Evolutionary conservation across 2,888 invertebrate genomes (phyloP).

Genomic region (Agrypnus murinus): DNA sequence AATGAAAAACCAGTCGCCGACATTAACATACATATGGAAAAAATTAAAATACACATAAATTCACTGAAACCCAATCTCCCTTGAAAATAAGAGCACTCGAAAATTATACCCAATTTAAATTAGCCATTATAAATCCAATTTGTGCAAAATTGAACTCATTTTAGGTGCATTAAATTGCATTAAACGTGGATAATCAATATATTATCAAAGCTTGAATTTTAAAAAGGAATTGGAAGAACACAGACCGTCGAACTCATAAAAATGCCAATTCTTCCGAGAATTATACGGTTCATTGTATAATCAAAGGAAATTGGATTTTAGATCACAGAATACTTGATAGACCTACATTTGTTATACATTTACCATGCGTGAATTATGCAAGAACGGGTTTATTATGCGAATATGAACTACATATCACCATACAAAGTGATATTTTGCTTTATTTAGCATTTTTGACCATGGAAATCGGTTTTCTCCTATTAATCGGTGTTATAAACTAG

Average conservation of each 20-base stretch:
- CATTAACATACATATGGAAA: too few species aligned
- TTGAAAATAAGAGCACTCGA: too few species aligned
- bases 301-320: slow-evolving; percentile 44
- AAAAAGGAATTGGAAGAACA: slow-evolving; percentile 32
- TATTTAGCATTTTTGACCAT: too few species aligned
- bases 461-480: too few species aligned
- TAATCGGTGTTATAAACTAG: too few species aligned
- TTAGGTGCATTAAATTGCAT: slow-evolving; percentile 16
- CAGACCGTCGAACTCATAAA: slow-evolving; percentile 38
- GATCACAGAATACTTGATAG: slow-evolving; percentile 29
- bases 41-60: too few species aligned
- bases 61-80: too few species aligned
- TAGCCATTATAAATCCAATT: too few species aligned
- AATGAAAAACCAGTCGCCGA: too few species aligned
- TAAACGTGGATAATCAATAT: slow-evolving; percentile 31
- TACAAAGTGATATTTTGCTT: too few species aligned
- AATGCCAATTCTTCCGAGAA: slow-evolving; percentile 41
- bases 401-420: too few species aligned
- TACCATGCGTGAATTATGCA: not conserved
- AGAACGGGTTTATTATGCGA: not conserved
- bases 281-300: slow-evolving; percentile 41
- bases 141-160: not conserved
- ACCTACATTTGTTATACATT: slow-evolving; percentile 18
- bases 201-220: slow-evolving; percentile 33
- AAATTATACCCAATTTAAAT: too few species aligned